Evolutionary conservation across 2,113 vertebrate genomes (phyloP), one percentile per base, ranked within the genome.

Genomic region (Emydura subglobosa): DNA sequence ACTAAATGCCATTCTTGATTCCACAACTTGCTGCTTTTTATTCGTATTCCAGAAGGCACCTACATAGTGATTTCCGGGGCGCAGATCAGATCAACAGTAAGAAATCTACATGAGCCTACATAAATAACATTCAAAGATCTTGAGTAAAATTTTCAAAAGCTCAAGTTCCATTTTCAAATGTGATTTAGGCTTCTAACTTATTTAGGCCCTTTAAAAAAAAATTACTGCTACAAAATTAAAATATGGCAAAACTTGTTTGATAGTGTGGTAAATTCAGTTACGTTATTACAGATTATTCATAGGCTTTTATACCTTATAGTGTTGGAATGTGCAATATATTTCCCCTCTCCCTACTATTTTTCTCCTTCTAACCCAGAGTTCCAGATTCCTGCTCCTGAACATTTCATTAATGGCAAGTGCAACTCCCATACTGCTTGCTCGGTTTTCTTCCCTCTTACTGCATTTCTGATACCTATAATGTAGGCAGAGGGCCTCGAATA

Each of bases 141-240:
- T 82, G 25, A n/a, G 19, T 53, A 87, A 42, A 51, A 25, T 93
- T 91, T 91, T 83, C n/a, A 59, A 19, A 86, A 51, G 4, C 55
- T 8, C 9, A 2, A 21, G 10, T 79, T 25, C 2, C 7, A 2
- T 59, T 83, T 68, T 59, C 16, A 83, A 10, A 31, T 87, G 55
- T 79, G 59, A 8, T 4, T 87, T 83, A 6, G 5, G 0, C 59
- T 93, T 7, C 24, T 57, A 61, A 61, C 27, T 80, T 4, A 42
- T 47, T 47, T 47, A 47, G 31, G 6, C 6, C 39, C 31, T 1
- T 92, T 85, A 79, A 31, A 83, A 5, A 5, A 34, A n/a, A 7
- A 12, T 1, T 79, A 13, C 11, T 82, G 3, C 22, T 61, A 16
- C 4, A 86, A 55, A 87, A 31, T 16, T 24, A 79, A 81, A 42